phyloP scores from a whole-genome alignment of 2,113 vertebrate genomes.

The Mormyrus iriodes region DNA sequence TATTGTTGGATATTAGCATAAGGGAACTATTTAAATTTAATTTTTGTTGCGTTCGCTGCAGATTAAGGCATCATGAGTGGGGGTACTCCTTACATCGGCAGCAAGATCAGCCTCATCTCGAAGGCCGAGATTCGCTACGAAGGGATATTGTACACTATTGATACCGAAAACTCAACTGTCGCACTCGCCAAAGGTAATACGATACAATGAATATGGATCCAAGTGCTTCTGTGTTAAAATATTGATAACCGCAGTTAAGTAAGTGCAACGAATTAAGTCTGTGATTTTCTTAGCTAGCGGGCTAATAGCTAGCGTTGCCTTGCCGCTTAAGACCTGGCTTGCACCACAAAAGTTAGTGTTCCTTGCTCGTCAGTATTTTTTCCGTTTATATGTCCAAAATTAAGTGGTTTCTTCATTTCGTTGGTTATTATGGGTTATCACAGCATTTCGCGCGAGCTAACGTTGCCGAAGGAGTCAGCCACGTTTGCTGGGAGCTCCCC shows the following conservation, averaged over 20 bases:
- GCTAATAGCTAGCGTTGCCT: not conserved
- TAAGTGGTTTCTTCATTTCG: not conserved
- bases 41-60: not conserved
- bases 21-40: not conserved
- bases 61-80: slow-evolving; percentile 60
- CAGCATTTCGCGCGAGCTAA: not conserved
- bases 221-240: not conserved
- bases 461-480: not conserved
- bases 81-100: slow-evolving; percentile 83
- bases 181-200: slow-evolving; percentile 79
- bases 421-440: not conserved
- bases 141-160: slow-evolving; percentile 70
- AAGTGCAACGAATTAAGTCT: not conserved
- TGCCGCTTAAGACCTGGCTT: not conserved
- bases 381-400: not conserved
- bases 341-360: not conserved
- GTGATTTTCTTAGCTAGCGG: not conserved
- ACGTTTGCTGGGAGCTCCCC: not conserved
- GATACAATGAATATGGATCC: not conserved
- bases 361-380: not conserved
- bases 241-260: not conserved
- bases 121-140: slow-evolving; percentile 74
- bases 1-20: not conserved
- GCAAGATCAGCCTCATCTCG: slow-evolving; percentile 88
- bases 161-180: slow-evolving; percentile 74